Base-by-base conservation (phyloP, 1,140 invertebrate genomes). In the Antheraea pernyi region DNA sequence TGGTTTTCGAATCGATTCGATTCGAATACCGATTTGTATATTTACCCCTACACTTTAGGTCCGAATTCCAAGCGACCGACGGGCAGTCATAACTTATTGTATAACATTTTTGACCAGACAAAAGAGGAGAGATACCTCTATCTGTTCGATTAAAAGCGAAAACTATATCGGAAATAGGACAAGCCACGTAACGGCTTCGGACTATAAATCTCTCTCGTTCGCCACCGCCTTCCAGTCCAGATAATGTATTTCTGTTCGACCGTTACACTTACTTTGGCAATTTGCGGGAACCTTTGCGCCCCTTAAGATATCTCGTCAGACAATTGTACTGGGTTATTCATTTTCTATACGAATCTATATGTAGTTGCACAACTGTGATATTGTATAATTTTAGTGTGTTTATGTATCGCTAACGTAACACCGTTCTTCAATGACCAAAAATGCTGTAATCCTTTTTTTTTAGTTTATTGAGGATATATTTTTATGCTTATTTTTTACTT, bases 221-320 rank as follows among this genome's bases (percentile, higher is more conserved):
- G 80, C 81, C 71, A 65, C 73, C 71, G 77, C 80, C 85, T 81
- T 82, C 82, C 81, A 80, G 77, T 78, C 85, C 83, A 88, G 89
- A 89, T 91, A 91, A 91, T 90, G 89, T 91, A 89, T 91, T 91
- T 91, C 86, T 83, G 86, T 91, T 90, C 89, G 87, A 85, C 88
- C 84, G 84, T 83, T 84, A 89, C 86, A 88, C 87, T 89, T 89
- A 90, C 89, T 91, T 91, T 89, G 89, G 88, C 85, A 91, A 91
- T 91, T 91, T 90, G 87, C 84, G 88, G 86, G 81, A 87, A 89
- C 89, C 89, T 91, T 90, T 89, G 89, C 87, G 86, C 88, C 89
- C 86, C 88, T 84, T 83, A 90, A 91, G 89, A 91, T 89, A 90
- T 89, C 89, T 91, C 84, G 80, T 79, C 86, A 86, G 85, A 89